phyloP scores from a whole-genome alignment of 2,113 vertebrate genomes.

The Sphaerodactylus townsendi region DNA sequence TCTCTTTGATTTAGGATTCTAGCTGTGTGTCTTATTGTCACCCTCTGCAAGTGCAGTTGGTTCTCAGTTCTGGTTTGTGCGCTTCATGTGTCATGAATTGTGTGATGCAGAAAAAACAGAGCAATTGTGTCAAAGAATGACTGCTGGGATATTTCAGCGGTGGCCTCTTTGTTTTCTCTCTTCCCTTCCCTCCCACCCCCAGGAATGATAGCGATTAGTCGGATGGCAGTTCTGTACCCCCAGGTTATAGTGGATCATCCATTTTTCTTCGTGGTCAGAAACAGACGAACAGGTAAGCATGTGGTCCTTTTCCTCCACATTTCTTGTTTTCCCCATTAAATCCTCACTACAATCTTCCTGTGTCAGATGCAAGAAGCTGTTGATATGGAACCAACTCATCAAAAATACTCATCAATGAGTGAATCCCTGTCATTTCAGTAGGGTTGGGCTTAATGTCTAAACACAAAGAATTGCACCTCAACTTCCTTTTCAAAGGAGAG shows the following conservation, averaged over 20 bases:
- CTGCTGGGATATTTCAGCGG: slow-evolving; percentile 2
- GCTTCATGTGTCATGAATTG: background rate
- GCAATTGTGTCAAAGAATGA: background rate
- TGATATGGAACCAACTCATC: background rate
- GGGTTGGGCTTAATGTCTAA: background rate
- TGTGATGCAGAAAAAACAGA: background rate
- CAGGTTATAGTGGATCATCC: slow-evolving; percentile 98
- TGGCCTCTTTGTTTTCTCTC: slow-evolving; percentile 5
- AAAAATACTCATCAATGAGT: background rate
- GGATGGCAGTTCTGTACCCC: slow-evolving; percentile 93
- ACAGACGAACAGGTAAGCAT: slow-evolving; percentile 88
- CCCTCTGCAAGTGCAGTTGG: background rate
- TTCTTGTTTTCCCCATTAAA: background rate
- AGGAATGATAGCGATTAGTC: slow-evolving; percentile 95
- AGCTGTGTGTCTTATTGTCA: background rate
- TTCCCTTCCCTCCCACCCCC: background rate
- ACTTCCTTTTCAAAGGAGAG: background rate
- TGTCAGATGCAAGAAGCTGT: slow-evolving; percentile 4
- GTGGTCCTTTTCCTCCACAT: background rate
- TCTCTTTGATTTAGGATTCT: slow-evolving; percentile 12
- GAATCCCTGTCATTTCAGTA: background rate
- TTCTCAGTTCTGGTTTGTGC: background rate
- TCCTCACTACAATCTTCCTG: background rate
- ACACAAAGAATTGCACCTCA: background rate
- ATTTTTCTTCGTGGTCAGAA: slow-evolving; percentile 94